phyloP scores from a whole-genome alignment of 2,797 vertebrate genomes.

The Poecile montanus region DNA sequence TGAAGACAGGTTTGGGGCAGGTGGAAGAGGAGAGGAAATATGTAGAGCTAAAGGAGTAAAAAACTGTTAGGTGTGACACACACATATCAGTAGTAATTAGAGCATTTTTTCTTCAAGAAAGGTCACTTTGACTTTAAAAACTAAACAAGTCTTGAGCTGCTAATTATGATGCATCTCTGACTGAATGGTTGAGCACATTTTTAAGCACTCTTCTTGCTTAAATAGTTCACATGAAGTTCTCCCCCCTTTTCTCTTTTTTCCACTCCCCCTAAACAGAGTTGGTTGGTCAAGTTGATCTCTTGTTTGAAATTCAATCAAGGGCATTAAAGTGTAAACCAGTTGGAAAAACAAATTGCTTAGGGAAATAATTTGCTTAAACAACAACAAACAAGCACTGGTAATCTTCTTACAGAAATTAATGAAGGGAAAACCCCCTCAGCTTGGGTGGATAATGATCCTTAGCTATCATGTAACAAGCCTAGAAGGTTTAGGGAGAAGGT shows the following conservation, averaged over 20 bases:
- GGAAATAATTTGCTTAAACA: conserved; percentile 98
- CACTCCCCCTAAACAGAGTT: conserved; percentile 70
- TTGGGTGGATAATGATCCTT: conserved; percentile 79
- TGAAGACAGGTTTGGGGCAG: not conserved
- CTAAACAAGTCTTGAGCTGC: conserved; percentile 69
- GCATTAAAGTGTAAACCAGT: conserved; percentile 99
- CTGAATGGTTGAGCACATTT: conserved; percentile 41
- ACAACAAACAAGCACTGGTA: conserved; percentile 95
- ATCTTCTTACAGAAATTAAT: conserved; percentile 99
- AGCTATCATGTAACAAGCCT: conserved; percentile 86
- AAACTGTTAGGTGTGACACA: not conserved
- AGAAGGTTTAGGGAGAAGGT: conserved; percentile 94
- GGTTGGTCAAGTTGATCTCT: conserved; percentile 91
- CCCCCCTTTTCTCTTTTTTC: not conserved
- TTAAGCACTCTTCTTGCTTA: conserved; percentile 21
- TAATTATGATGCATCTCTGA: conserved; percentile 79
- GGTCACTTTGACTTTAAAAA: conserved; percentile 66
- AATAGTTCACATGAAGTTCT: conserved; percentile 37
- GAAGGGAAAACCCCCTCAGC: conserved; percentile 84
- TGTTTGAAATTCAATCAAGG: conserved; percentile 94
- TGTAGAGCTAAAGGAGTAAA: not conserved
- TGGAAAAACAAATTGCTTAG: conserved; percentile 99
- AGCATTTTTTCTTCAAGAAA: conserved; percentile 33
- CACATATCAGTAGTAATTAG: not conserved
- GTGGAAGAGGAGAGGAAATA: not conserved